Conservation (phyloP, 2,888 invertebrate genomes). For the Emmelina monodactyla region DNA sequence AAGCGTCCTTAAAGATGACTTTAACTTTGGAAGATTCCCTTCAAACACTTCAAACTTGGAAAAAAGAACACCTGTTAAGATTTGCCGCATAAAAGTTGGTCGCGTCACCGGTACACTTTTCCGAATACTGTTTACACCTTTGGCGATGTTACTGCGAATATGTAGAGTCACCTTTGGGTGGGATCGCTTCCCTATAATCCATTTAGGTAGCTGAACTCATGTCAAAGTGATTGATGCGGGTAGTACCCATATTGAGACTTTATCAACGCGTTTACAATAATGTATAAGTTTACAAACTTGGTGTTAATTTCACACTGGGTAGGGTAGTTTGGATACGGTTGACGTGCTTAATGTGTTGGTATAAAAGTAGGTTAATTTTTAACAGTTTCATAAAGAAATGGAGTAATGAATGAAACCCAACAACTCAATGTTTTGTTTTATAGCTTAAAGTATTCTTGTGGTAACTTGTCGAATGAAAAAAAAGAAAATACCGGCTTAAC, state of each 20-base stretch:
- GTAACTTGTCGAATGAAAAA: too few relatives aligned
- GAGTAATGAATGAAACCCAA: too few relatives aligned
- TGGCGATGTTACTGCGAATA: conserved; percentile 46
- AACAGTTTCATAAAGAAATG: too few relatives aligned
- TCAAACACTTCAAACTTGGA: conserved; percentile 10
- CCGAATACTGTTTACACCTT: conserved; percentile 52
- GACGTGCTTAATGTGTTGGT: not conserved
- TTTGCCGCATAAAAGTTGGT: conserved; percentile 35
- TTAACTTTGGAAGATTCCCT: too few relatives aligned
- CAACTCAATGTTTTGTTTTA: too few relatives aligned
- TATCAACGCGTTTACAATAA: conserved; percentile 27
- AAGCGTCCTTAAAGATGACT: too few relatives aligned
- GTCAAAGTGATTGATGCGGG: conserved; percentile 61
- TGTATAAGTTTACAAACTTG: too few relatives aligned
- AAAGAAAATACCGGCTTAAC: too few relatives aligned
- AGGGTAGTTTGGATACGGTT: not conserved
- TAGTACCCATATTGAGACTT: conserved; percentile 28
- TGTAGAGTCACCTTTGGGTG: conserved; percentile 45
- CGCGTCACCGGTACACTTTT: conserved; percentile 49
- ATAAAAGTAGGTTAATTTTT: too few relatives aligned
- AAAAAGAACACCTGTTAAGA: conserved; percentile 28
- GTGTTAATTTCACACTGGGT: too few relatives aligned
- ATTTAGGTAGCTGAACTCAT: conserved; percentile 60
- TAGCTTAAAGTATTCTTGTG: too few relatives aligned
- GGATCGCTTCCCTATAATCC: conserved; percentile 57